A percentile compares a stretch with the other conserved stretches of the same genome.
Evolutionary conservation across 2,797 vertebrate genomes (phyloP).

Genomic region (Parauchenoglanis punctatus): DNA sequence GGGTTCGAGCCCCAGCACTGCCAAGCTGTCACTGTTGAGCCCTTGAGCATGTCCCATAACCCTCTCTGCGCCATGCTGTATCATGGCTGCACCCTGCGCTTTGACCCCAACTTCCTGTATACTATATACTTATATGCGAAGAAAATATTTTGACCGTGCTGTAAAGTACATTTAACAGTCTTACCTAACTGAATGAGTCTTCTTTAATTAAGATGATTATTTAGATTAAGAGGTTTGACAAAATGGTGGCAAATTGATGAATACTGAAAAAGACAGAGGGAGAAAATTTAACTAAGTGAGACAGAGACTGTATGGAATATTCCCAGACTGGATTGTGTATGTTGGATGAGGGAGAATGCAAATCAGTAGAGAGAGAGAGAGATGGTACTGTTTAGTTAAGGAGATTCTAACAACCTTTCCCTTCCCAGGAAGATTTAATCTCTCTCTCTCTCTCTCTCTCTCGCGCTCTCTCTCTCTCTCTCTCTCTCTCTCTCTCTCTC

Average conservation of each 20-base stretch:
- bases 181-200: not conserved
- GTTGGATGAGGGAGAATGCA: conserved; percentile 4
- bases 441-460: conserved; percentile 6
- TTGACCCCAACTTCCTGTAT: too few species aligned
- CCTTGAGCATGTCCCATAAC: too few species aligned
- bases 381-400: not conserved
- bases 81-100: too few species aligned
- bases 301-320: not conserved
- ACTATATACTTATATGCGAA: too few species aligned
- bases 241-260: conserved; percentile 1
- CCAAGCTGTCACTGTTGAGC: too few species aligned
- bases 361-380: not conserved
- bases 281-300: not conserved
- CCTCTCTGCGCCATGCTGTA: too few species aligned
- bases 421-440: not conserved
- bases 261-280: not conserved
- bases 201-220: not conserved
- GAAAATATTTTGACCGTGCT: too few species aligned
- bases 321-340: not conserved
- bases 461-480: not conserved
- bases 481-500: not conserved
- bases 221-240: not conserved
- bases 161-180: not conserved
- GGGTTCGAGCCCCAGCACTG: too few species aligned
- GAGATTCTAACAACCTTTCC: conserved; percentile 17